Base-by-base conservation (phyloP, 2,888 invertebrate genomes). In the Glaucopsyche alexis region DNA sequence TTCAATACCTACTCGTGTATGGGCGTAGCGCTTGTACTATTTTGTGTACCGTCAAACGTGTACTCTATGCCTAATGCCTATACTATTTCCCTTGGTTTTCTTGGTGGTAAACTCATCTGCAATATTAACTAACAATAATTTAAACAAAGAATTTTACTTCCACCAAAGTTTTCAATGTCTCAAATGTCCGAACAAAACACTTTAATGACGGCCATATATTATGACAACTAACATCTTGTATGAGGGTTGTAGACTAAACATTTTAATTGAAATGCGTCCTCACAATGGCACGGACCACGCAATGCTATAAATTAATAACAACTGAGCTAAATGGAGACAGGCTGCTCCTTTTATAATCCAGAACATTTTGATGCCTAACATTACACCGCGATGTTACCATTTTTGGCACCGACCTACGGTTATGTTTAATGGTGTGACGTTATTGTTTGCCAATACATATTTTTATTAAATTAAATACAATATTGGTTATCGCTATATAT, bases 1-100 rank as follows among this genome's bases (percentile, higher is more conserved):
- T 79, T 83, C 82, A 84, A 85, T 83, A 81, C 55, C 55, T 55
- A 55, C 55, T 55, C 81, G 79, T 75, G 80, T 67, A 45, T 67
- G 47, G 67, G 67, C 45, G 64, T 67, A 80, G 80, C 80, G 73
- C 52, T 16, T 19, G 52, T 55, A 55, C 52, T 55, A 55, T 55
- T 16, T 19, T 55, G 52, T 55, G 52, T 55, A 55, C 52, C 19
- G 9, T 19, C 52, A 9, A 52, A 52, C 52, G 16, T 55, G 19
- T 55, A 55, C 4, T 52, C 16, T n/a, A 55, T n/a, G 16, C 52
- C n/a, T n/a, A n/a, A n/a, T 55, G 19, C n/a, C 52, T 0, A 55
- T 19, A 55, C 4, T 55, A 7, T 16, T 16, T 55, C 19, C 9
- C 52, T 16, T 55, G 52, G 9, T 7, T 8, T 16, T 55, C 52